Percentiles rank a stretch among this genome's conserved stretches.
Conservation (phyloP, 2,888 invertebrate species). For the Camponotus fellah region DNA sequence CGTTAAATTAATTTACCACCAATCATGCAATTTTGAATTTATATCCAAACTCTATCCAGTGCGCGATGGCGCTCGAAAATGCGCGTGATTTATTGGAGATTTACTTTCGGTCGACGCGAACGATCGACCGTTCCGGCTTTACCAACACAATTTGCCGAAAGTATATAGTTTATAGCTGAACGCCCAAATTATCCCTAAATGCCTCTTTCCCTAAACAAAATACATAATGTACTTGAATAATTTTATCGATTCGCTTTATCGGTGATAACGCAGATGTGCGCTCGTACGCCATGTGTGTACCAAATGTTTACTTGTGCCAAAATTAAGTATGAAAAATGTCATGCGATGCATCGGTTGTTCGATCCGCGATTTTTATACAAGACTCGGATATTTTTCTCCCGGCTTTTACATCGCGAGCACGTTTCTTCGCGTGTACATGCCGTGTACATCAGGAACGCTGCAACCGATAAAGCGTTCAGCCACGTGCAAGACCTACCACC, state of each 20-base stretch:
- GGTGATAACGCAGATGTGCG: neutral
- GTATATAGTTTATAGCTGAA: conserved; percentile 33
- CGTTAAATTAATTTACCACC: conserved; percentile 58
- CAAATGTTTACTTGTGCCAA: neutral
- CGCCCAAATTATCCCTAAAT: conserved; percentile 2
- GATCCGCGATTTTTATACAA: conserved; percentile 25
- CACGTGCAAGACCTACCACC: conserved; percentile 9
- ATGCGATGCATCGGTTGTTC: neutral
- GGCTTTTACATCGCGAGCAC: conserved; percentile 7
- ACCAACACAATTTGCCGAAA: conserved; percentile 31
- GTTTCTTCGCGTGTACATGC: conserved; percentile 14
- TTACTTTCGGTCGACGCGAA: conserved; percentile 42
- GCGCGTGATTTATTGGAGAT: conserved; percentile 52
- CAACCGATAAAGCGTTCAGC: neutral
- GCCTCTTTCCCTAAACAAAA: conserved; percentile 28
- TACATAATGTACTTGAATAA: conserved; percentile 4
- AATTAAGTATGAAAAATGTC: neutral
- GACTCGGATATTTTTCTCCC: neutral
- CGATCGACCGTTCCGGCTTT: conserved; percentile 7
- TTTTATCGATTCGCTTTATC: conserved; percentile 16
- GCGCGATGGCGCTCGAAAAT: conserved; percentile 40
- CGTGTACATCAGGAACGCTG: conserved; percentile 21
- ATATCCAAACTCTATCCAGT: conserved; percentile 43
- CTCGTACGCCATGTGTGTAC: neutral
- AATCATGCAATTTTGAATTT: conserved; percentile 56